Evolutionary conservation across 1,140 invertebrate species (phyloP), one percentile per base, ranked within the genome.

Genomic region (Pseudomyrmex gracilis): DNA sequence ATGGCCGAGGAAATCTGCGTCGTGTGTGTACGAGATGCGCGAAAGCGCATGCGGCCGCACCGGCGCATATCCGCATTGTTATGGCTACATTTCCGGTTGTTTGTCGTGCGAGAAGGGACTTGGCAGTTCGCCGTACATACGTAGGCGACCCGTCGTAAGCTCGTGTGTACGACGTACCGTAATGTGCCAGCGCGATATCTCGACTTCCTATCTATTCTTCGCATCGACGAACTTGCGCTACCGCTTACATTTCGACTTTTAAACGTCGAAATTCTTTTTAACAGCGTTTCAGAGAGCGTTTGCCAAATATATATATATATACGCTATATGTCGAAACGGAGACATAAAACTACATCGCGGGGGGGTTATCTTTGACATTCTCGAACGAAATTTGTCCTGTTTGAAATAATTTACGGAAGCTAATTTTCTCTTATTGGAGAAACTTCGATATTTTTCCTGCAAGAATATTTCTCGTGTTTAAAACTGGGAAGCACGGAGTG

Each of bases 71-170:
- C 86, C 74, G 85, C 63, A 76, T 82, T 82, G 87, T 88, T 87
- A 85, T 82, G 64, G 74, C 70, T 73, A 82, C 82, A 77, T 85
- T 87, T 88, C 86, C 87, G 74, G 71, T 76, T 82, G 87, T 87
- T 87, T 87, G 86, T 87, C 57, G 80, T 63, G 34, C 67, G 47
- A 70, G 60, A 74, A 71, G 67, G 64, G 55, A 73, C 60, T 67
- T 87, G 49, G 67, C 57, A 86, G 80, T 66, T 51, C 80, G 49
- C 71, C 15, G 20, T 67, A 63, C 68, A 13, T 60, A 73, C 34
- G 58, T 82, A 22, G 70, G 17, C 70, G 15, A 76, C 12, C n/a
- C 53, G 43, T 51, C 13, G 71, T 22, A 15, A 77, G 49, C 51
- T 12, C 64, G 43, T 80, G 51, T 80, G 10, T 60, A 47, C 45